phyloP scores from a whole-genome alignment of 2,797 vertebrate genomes.

The Anguilla anguilla region DNA sequence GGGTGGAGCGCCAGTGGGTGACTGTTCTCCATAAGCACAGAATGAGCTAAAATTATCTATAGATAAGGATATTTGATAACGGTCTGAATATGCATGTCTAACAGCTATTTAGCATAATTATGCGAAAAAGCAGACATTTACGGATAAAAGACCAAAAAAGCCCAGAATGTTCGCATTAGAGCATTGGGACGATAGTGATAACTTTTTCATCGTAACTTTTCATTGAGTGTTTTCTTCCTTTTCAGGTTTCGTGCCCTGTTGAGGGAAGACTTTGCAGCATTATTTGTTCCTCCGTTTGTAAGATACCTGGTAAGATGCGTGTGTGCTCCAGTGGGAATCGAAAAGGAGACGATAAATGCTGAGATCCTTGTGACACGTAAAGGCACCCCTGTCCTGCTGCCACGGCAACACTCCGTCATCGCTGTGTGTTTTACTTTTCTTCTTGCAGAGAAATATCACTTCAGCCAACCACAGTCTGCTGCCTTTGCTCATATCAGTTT shows the following conservation, averaged over 20 bases:
- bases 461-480: background rate
- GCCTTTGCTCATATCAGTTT: constrained; percentile 57
- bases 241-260: constrained; percentile 67
- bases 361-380: background rate
- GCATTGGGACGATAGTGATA: background rate
- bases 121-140: background rate
- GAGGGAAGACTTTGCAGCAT: constrained; percentile 45
- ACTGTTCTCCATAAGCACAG: background rate
- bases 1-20: background rate
- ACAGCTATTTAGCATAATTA: background rate
- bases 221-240: background rate
- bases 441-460: constrained; percentile 46
- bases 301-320: constrained; percentile 67
- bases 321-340: background rate
- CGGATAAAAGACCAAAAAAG: too few relatives aligned
- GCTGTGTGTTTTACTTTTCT: background rate
- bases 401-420: background rate
- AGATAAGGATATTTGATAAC: background rate
- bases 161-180: too few relatives aligned
- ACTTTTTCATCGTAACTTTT: background rate
- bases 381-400: background rate
- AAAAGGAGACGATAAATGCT: background rate
- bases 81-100: background rate
- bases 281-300: constrained; percentile 53
- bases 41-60: background rate